These are phyloP conservation scores for Sycobia sp. DNA, from an alignment of 1,140 invertebrate species.

Conservation along the genomic window DNA sequence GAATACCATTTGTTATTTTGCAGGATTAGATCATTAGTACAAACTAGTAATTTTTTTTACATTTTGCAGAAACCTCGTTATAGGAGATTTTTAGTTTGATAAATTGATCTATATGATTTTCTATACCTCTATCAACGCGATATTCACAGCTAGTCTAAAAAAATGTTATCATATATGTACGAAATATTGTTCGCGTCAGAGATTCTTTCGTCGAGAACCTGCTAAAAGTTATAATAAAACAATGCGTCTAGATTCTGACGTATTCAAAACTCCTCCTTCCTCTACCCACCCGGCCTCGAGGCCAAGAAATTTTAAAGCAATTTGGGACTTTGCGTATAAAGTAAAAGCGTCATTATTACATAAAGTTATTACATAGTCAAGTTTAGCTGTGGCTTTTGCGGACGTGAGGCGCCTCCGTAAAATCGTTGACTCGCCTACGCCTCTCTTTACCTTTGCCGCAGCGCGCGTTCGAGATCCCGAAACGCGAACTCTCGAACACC, in stretches of 20 bases:
- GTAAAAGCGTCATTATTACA: conserved; percentile 21
- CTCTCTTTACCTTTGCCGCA: too few species aligned
- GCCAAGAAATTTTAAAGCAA: conserved; percentile 6
- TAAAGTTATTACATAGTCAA: conserved; percentile 23
- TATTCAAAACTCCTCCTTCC: not conserved
- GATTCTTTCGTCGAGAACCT: not conserved
- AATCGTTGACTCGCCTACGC: conserved; percentile 1
- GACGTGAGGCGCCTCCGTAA: conserved; percentile 25
- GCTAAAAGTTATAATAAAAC: conserved; percentile 7
- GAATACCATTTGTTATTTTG: too few species aligned
- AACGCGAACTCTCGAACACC: conserved; percentile 13
- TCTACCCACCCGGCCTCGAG: not conserved
- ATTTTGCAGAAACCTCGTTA: too few species aligned
- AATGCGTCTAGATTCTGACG: conserved; percentile 1
- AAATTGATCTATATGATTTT: too few species aligned
- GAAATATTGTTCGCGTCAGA: too few species aligned
- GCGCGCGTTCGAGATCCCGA: not conserved
- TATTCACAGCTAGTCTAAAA: too few species aligned
- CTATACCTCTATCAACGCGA: too few species aligned
- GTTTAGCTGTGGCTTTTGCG: conserved; percentile 9
- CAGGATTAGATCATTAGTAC: too few species aligned
- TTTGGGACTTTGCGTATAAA: conserved; percentile 17
- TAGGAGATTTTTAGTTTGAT: too few species aligned
- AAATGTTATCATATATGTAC: too few species aligned
- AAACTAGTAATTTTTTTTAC: too few species aligned